phyloP scores from a whole-genome alignment of 2,888 invertebrate genomes.

The Hydriomena furcata region DNA sequence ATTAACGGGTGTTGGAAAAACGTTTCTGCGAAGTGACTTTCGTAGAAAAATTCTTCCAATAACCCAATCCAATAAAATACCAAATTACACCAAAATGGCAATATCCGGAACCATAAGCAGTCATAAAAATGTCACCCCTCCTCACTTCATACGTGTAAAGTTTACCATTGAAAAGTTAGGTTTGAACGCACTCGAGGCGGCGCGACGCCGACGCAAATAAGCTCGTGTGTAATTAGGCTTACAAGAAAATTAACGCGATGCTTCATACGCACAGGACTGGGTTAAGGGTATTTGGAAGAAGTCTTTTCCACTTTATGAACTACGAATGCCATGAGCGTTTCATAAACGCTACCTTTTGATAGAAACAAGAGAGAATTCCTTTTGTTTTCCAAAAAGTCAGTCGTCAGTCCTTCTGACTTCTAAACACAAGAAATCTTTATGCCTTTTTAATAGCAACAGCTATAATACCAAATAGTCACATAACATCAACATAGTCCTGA shows the following conservation, averaged over 20 bases:
- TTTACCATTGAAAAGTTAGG: conserved; percentile 63
- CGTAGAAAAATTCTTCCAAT: not conserved
- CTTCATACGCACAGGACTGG: conserved; percentile 31
- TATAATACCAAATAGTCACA: no score
- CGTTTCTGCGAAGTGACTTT: not conserved
- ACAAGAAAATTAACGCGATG: conserved; percentile 63
- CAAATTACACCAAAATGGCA: conserved; percentile 10
- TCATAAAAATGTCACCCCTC: conserved; percentile 31
- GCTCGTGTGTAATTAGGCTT: conserved; percentile 74
- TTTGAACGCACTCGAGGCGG: conserved; percentile 56
- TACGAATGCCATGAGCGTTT: no score
- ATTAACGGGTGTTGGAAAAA: no score
- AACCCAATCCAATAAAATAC: conserved; percentile 11
- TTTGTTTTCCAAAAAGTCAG: no score
- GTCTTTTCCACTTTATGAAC: no score
- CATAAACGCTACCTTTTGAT: no score
- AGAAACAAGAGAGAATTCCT: no score
- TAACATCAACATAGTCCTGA: no score
- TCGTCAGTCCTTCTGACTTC: no score
- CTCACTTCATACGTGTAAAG: conserved; percentile 43
- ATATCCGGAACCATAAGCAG: conserved; percentile 24
- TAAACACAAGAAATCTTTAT: no score
- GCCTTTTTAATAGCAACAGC: no score
- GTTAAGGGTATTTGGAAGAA: not conserved
- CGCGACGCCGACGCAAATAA: conserved; percentile 51